Conservation (phyloP, 2,888 invertebrate genomes). For the Sphecodes monilicornis region DNA sequence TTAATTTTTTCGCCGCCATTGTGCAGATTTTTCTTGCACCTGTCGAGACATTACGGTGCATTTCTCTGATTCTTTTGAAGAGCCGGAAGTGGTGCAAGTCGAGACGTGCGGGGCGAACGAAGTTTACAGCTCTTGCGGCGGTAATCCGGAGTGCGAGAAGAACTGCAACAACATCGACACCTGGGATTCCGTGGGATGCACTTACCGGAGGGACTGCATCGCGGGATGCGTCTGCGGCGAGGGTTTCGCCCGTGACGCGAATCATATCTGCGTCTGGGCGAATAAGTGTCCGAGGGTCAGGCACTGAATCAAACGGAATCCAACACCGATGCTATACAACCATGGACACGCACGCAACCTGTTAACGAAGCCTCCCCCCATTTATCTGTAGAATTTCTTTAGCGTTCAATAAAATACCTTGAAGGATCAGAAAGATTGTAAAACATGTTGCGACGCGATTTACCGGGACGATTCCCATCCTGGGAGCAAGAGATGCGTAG, state of each 20-base stretch:
- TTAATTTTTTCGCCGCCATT: not conserved
- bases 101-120: conserved; percentile 59
- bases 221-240: conserved; percentile 69
- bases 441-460: not conserved
- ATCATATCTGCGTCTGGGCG: conserved; percentile 51
- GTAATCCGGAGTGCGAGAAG: conserved; percentile 64
- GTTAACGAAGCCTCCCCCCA: not conserved
- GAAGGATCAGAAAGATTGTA: not conserved
- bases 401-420: not conserved
- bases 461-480: conserved; percentile 6
- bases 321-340: not conserved
- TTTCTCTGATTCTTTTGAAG: conserved; percentile 23
- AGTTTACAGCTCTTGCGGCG: conserved; percentile 61
- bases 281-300: conserved; percentile 55
- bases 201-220: conserved; percentile 60
- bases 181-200: conserved; percentile 58
- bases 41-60: not conserved
- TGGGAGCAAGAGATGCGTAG: conserved; percentile 54
- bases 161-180: conserved; percentile 67
- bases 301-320: conserved; percentile 21
- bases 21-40: not conserved
- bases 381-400: not conserved
- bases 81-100: not conserved
- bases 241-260: conserved; percentile 62
- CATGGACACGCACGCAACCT: not conserved